These are phyloP conservation scores for Lerista edwardsae DNA, from an alignment of 2,797 vertebrate species.

Conservation along the genomic window DNA sequence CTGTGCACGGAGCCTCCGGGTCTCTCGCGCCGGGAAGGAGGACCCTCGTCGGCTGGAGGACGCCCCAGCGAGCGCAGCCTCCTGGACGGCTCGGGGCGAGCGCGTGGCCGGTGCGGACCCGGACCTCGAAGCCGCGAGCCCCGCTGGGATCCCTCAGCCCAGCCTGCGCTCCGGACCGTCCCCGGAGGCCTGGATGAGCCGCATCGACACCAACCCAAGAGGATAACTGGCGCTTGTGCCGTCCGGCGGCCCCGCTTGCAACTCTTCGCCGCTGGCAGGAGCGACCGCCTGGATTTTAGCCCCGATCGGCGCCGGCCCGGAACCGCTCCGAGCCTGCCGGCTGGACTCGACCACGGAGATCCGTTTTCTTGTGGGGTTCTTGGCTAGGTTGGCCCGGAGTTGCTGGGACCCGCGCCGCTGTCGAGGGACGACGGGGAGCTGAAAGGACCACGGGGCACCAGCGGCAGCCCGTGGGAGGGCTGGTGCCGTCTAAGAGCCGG, in stretches of 20 bases:
- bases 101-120: no score
- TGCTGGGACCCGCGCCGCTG: background rate
- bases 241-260: background rate
- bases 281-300: background rate
- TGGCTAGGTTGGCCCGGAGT: background rate
- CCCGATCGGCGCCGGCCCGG: background rate
- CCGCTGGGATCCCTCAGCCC: background rate
- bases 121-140: background rate
- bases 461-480: background rate
- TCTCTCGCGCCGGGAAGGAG: background rate
- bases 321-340: background rate
- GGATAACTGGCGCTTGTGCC: no score
- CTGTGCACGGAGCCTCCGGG: background rate
- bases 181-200: background rate
- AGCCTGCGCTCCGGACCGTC: background rate
- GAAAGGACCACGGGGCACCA: background rate
- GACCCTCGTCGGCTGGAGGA: constrained; percentile 7
- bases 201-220: no score
- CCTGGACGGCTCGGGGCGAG: background rate
- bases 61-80: background rate
- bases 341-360: background rate
- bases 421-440: background rate
- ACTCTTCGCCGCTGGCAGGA: background rate
- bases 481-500: background rate
- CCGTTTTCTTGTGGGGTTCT: no score